Base-by-base conservation (phyloP, 2,888 invertebrate species). In the Caenorhabditis panamensis region DNA sequence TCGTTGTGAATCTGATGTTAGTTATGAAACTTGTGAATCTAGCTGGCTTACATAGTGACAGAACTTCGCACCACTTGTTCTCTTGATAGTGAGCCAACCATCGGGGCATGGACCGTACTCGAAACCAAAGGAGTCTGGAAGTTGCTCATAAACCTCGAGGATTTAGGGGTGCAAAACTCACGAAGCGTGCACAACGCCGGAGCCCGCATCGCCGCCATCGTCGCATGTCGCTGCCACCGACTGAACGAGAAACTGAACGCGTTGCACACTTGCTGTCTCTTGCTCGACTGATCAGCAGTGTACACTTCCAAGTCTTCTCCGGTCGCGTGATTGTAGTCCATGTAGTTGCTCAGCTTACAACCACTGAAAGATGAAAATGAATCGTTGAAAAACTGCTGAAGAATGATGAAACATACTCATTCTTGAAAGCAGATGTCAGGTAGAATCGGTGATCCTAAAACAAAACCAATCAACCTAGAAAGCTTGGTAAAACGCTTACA, bases 161-260 rank as follows among this genome's bases (percentile, higher is more conserved):
- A 11, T 11, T 8, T 36, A 8, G n/a, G 37, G 20, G 5, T 22
- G 41, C 11, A 11, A 18, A 13, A 51, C 63, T 51, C 3, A 63
- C 63, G 66, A 26, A 66, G 66, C 36, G 66, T 44, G 26, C 66
- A 66, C n/a, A 66, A 36, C 2, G 44, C 54, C 6, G 66, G 66
- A 8, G 66, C 66, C 20, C 66, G 54, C 28, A 54, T 56, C 18
- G 44, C 54, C 1, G 66, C 66, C 54, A 44, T 26, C 1, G 54
- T 36, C 37, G 66, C 64, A 53, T 6, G 13, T 41, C 41, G 16
- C 4, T n/a, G n/a, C n/a, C n/a, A n/a, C n/a, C n/a, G n/a, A n/a
- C 37, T 36, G 66, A 54, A 54, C 26, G 44, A 41, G 41, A 66
- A 66, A 26, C 66, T 66, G 41, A 53, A 53, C 9, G 66, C 54